These are phyloP conservation scores for Centropyge bicolor DNA, from an alignment of 2,797 vertebrate species.

Conservation along the genomic window DNA sequence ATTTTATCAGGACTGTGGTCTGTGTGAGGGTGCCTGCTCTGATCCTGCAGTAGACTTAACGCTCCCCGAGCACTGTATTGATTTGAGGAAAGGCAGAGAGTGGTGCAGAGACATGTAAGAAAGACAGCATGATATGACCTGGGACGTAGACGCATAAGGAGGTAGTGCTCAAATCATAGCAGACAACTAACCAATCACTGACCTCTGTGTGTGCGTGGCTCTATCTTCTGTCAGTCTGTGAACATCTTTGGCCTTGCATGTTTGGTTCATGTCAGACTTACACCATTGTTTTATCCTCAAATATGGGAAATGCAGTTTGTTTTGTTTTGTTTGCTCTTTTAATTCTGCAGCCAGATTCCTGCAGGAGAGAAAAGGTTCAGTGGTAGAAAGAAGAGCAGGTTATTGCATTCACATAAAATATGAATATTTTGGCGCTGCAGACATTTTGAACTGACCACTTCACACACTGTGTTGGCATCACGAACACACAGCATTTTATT, in stretches of 20 bases:
- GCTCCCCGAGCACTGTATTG: constrained; percentile 41
- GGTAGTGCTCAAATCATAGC: not conserved
- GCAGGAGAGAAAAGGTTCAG: not conserved
- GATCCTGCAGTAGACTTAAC: constrained; percentile 36
- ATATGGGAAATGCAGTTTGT: not conserved
- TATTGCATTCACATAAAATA: not conserved
- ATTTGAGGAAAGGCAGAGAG: constrained; percentile 33
- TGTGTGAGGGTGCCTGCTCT: constrained; percentile 29
- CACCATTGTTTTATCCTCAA: constrained; percentile 1
- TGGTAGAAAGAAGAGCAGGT: not conserved
- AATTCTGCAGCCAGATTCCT: not conserved
- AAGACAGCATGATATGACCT: not conserved
- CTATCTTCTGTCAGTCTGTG: not conserved
- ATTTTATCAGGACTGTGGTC: constrained; percentile 46
- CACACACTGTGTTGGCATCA: not conserved
- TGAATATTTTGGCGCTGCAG: not conserved
- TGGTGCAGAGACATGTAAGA: constrained; percentile 19
- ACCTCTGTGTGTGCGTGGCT: not conserved
- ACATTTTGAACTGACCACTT: not conserved
- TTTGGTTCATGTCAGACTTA: not conserved
- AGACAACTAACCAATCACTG: not conserved
- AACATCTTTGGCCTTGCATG: not conserved
- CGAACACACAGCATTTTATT: not conserved
- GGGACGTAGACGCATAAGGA: not conserved
- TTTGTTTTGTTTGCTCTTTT: not conserved